Conservation (phyloP, 37 sponge, comb jelly and placozoan genomes). For the Chondrilla cf. caribensis region DNA sequence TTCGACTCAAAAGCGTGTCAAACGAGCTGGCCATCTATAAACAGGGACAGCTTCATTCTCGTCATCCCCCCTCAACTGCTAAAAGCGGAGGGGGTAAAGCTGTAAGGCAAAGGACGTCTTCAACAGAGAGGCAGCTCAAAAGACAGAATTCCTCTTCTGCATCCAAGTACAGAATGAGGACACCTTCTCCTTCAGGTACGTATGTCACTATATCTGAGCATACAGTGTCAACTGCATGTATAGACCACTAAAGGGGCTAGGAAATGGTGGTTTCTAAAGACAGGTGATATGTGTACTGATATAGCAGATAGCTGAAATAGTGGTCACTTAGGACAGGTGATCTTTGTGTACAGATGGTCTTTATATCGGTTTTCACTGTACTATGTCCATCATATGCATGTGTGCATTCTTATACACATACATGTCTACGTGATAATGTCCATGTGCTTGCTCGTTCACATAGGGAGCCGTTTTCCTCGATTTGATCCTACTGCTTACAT, state of each 20-base stretch:
- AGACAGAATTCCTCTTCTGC: not conserved
- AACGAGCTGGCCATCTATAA: slow-evolving; percentile 77
- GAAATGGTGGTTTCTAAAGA: too few relatives aligned
- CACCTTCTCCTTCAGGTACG: slow-evolving; percentile 39
- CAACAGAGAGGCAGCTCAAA: slow-evolving; percentile 6
- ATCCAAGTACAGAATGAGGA: slow-evolving; percentile 26
- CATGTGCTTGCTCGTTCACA: too few relatives aligned
- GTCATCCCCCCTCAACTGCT: not conserved
- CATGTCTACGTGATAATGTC: too few relatives aligned
- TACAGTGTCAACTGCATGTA: not conserved
- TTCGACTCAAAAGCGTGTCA: slow-evolving; percentile 76
- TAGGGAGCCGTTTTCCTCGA: slow-evolving; percentile 35
- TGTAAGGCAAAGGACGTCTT: slow-evolving; percentile 11
- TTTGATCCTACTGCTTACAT: slow-evolving; percentile 87
- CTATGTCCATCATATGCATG: not conserved
- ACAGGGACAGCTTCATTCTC: not conserved
- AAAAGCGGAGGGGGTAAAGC: not conserved
- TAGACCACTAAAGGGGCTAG: too few relatives aligned
- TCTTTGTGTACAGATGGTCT: too few relatives aligned
- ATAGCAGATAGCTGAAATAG: not conserved
- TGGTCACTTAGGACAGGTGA: not conserved
- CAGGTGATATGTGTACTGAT: too few relatives aligned
- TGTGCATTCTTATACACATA: not conserved
- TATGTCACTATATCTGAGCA: not conserved
- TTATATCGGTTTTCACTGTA: not conserved